These are phyloP conservation scores for Protomyctophum bolini DNA, from an alignment of 2,113 vertebrate genomes.

Conservation along the genomic window DNA sequence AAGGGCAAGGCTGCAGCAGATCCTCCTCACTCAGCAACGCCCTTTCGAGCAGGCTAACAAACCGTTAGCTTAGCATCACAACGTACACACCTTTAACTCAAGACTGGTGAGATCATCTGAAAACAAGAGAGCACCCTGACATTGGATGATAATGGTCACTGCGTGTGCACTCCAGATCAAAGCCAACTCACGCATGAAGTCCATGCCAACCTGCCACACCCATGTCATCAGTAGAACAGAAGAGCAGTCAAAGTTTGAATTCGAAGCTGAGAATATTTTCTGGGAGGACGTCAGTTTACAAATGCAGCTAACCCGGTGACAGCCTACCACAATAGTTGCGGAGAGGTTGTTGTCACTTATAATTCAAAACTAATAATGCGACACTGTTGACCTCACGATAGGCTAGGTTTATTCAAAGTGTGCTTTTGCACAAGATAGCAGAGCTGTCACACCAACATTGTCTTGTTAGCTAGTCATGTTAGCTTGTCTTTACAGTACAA, in stretches of 20 bases:
- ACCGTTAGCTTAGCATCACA: conserved; percentile 61
- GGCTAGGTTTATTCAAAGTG: too few species aligned
- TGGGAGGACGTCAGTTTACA: neutral
- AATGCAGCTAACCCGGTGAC: neutral
- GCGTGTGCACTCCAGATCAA: neutral
- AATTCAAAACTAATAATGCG: neutral
- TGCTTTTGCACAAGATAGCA: too few species aligned
- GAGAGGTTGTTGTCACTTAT: neutral
- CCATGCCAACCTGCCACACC: neutral
- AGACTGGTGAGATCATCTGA: conserved; percentile 45
- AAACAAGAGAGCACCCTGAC: neutral
- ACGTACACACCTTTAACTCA: conserved; percentile 31
- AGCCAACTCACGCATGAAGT: neutral
- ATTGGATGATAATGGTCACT: conserved; percentile 4
- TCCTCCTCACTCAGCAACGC: conserved; percentile 69
- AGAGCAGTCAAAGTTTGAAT: conserved; percentile 25
- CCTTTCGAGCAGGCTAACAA: conserved; percentile 63
- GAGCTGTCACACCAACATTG: conserved; percentile 7
- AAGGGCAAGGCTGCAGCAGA: conserved; percentile 76
- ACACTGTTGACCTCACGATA: too few species aligned
- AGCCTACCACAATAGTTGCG: neutral
- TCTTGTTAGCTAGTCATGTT: conserved; percentile 47
- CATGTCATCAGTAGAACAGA: neutral
- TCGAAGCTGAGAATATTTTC: neutral
- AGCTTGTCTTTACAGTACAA: conserved; percentile 44